Evolutionary conservation across 2,797 vertebrate species (phyloP), one percentile per base, ranked within the genome.

Genomic region (Parauchenoglanis ngamensis): DNA sequence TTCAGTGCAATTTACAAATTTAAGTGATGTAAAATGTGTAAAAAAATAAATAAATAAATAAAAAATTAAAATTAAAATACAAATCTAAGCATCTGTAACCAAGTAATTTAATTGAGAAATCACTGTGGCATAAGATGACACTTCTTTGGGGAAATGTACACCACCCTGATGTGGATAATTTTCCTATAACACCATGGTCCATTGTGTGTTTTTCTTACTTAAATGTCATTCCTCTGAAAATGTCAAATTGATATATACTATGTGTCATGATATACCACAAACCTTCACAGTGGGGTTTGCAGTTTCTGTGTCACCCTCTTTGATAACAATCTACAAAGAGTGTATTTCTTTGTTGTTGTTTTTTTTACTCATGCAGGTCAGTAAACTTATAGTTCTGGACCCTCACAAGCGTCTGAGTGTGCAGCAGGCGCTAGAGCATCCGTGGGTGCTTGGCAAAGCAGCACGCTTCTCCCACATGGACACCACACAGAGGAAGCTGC

Each of bases 401-500:
- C 97, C 97, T 31, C 94, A 90, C 79, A 95, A 97, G 92, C 96
- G 97, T 0, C 94, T 98, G 86, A 97, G 94, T 0, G 96, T 97
- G 0, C 92, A 91, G 0, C 96, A 98, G 91, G 97, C 97, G 0
- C 92, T 98, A 89, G 93, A 96, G 89, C 97, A 97, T 57, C 97
- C 97, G 0, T 98, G 97, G 97, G 97, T 98, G 1, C 96, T 96
- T 0, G 97, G 97, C 2, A 97, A 97, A 70, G 96, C 96, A 0
- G 96, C 96, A 0, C 97, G 97, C 10, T 96, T 97, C 89, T 97
- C 96, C 3, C 97, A 98, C 93, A 97, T 98, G 97, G 97, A 98
- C 91, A 96, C 95, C 49, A 96, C 97, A 0, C 97, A 98, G 93
- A 96, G 95, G 91, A 97, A 97, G 61, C 93, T 98, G 17, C 96